phyloP scores from a whole-genome alignment of 2,797 vertebrate genomes.

The Argya squamiceps region DNA sequence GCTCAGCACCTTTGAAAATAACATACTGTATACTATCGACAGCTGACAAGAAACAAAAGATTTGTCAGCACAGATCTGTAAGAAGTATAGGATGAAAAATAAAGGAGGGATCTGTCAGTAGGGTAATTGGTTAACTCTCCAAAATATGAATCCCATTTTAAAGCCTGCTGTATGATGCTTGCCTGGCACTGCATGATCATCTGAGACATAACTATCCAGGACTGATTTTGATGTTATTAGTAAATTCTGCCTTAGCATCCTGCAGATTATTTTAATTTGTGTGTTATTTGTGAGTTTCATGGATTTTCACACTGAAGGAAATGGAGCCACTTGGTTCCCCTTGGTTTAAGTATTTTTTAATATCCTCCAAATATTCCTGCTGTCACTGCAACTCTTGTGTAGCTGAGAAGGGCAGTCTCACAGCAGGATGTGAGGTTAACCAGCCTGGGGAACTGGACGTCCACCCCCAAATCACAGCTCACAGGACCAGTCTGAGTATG shows the following conservation, averaged over 20 bases:
- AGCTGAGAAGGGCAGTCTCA: neutral
- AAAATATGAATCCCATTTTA: neutral
- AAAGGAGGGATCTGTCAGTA: neutral
- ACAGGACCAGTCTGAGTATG: neutral
- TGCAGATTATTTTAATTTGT: neutral
- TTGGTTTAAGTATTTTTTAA: neutral
- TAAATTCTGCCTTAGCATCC: neutral
- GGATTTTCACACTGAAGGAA: neutral
- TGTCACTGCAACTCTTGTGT: neutral
- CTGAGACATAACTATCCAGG: neutral
- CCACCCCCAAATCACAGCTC: neutral
- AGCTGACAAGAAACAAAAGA: constrained; percentile 5
- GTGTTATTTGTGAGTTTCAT: neutral
- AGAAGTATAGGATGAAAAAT: neutral
- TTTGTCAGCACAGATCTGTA: neutral
- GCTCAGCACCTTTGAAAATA: constrained; percentile 50
- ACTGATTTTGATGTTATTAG: neutral
- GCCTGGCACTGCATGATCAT: neutral
- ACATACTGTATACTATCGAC: constrained; percentile 13
- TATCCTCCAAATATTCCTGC: neutral
- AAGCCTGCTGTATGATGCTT: neutral
- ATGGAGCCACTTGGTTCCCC: neutral
- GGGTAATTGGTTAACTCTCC: neutral
- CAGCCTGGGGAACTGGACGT: neutral
- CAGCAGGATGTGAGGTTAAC: neutral